phyloP scores from a whole-genome alignment of 2,888 invertebrate species.

The Amblyjoppa proteus region DNA sequence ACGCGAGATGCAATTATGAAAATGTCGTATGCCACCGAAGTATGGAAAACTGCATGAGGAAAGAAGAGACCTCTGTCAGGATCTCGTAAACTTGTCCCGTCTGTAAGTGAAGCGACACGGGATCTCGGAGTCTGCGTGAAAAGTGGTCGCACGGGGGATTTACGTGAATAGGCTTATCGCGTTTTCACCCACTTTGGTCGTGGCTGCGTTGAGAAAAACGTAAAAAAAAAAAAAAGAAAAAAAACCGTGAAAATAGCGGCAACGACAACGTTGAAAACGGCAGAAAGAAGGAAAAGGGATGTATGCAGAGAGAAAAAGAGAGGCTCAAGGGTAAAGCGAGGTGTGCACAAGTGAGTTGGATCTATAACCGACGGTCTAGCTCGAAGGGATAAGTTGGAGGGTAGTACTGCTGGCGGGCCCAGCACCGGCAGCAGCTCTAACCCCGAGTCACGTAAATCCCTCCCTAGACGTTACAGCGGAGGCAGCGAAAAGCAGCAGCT shows the following conservation, averaged over 20 bases:
- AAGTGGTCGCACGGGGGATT: slow-evolving; percentile 47
- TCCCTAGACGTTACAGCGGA: slow-evolving; percentile 44
- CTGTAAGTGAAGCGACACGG: slow-evolving; percentile 23
- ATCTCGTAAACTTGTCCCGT: slow-evolving; percentile 32
- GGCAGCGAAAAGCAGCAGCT: slow-evolving; percentile 15
- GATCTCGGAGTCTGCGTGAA: slow-evolving; percentile 38
- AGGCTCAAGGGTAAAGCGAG: slow-evolving; percentile 4
- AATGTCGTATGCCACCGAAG: neutral
- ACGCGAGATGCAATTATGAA: too few species aligned
- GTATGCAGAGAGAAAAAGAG: slow-evolving; percentile 23
- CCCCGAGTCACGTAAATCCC: slow-evolving; percentile 66
- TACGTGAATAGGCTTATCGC: slow-evolving; percentile 62
- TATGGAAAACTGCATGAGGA: neutral
- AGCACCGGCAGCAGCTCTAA: slow-evolving; percentile 35
- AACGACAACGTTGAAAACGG: slow-evolving; percentile 8
- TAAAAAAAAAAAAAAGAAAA: slow-evolving; percentile 1
- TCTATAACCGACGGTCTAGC: slow-evolving; percentile 49
- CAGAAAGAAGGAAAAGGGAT: slow-evolving; percentile 4
- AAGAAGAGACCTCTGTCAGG: neutral
- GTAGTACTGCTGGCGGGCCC: slow-evolving; percentile 28
- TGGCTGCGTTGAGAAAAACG: slow-evolving; percentile 26
- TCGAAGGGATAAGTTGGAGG: slow-evolving; percentile 60
- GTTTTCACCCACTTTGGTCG: slow-evolving; percentile 60
- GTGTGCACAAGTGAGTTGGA: slow-evolving; percentile 58
- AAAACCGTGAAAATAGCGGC: neutral